Base-by-base conservation (phyloP, 2,888 invertebrate species). In the Conistra vaccinii region DNA sequence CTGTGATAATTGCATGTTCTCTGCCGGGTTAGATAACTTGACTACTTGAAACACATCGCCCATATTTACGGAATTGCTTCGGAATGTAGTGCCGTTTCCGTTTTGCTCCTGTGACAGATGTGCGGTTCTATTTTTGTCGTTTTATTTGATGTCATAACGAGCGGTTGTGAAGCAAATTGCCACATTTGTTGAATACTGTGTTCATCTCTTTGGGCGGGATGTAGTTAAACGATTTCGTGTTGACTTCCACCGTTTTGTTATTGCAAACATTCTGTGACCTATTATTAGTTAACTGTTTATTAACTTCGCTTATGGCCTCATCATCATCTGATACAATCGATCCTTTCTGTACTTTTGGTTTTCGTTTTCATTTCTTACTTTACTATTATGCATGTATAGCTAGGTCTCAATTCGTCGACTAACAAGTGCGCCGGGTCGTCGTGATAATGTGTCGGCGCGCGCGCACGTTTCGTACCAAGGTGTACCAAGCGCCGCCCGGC, bases 401-500 rank as follows among this genome's bases (percentile, higher is more conserved):
- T 84, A 71, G 75, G 65, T 82, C 66, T 88, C 85, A 70, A 76
- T 65, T 72, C 69, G 70, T 74, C 70, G 72, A 69, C 72, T 69
- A 76, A 87, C 78, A 85, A 85, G 83, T 85, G 83, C 76, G 65
- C 62, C 76, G 86, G 81, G 89, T 82, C 85, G 83, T 79, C 76
- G 75, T 78, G 79, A 84, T 88, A 89, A 85, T 88, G 87, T 84
- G 80, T 73, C 82, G 65, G 83, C 87, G 84, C 84, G 78, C 76
- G 85, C 85, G 84, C 87, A 85, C 84, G 85, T 83, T 82, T 85
- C 91, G 92, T 91, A 91, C 91, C 91, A 89, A 84, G 87, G 87
- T 91, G 95, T 95, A 91, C 95, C 95, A 94, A 86, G 93, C 95
- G 89, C 93, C 80, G 92, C 84, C 89, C 88, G 93, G 91, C 48